Evolutionary conservation across 2,888 invertebrate species (phyloP), one percentile per base, ranked within the genome.

Genomic region (Polymixis flavicincta): DNA sequence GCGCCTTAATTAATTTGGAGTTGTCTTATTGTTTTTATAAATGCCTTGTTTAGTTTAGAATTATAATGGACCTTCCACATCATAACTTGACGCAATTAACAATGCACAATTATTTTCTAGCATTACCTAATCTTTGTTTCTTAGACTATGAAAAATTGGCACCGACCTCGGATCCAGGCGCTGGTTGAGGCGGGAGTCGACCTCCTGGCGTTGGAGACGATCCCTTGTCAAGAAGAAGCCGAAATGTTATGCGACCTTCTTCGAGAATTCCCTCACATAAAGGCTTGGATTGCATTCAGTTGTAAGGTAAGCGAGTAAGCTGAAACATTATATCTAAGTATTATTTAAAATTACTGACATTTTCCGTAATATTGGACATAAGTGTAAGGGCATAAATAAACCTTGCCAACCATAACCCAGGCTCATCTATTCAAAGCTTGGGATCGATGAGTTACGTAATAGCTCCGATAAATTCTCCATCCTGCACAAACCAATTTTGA

Each of bases 271-370:
- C 98, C 99, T 1, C 94, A 97, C 67, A 95, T 97, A 0, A 98
- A 98, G 92, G 98, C 98, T 28, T 99, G 99, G 99, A 95, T 99
- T 25, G 97, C 98, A 3, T 99, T 99, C 93, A 98, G 98, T 84
- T 98, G 99, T 93, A 97, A 98, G 96, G 98, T 98, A 82, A 82
- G 91, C 42, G 55, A 48, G 37, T 28, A 54, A 63, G 32, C 19
- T 28, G 22, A 64, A 61, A 65, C 13, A 55, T 52, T 17, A 55
- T n/a, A 14, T 64, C 50, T 55, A 48, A 55, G 68, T 60, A 67
- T 54, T 0, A 59, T 64, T 84, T 57, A 1, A 68, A 74, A 69
- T 73, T 45, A 32, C 60, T 54, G 54, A 6, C 14, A 63, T 55
- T 71, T 76, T 72, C 42, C 28, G 37, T 72, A 50, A 73, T 68